These are phyloP conservation scores for Drosophila recens DNA, from an alignment of 2,888 invertebrate species.

Conservation along the genomic window DNA sequence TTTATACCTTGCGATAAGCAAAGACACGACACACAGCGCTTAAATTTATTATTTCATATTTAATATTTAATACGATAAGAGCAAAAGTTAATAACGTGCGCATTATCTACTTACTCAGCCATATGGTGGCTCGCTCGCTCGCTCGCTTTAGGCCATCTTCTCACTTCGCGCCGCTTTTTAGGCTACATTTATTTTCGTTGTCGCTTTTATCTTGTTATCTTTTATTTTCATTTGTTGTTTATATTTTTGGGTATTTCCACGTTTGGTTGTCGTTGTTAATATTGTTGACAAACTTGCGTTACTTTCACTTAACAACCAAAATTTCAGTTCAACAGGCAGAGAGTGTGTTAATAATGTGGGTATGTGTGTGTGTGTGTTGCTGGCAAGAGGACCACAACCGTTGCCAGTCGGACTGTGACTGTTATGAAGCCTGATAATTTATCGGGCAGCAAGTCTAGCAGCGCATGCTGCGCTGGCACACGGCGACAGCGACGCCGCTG, in stretches of 20 bases:
- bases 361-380: slow-evolving; percentile 9
- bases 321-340: slow-evolving; percentile 7
- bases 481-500: slow-evolving; percentile 36
- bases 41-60: slow-evolving; percentile 61
- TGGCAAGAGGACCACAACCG: slow-evolving; percentile 60
- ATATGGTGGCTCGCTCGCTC: slow-evolving; percentile 59
- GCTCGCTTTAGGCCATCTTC: slow-evolving; percentile 9
- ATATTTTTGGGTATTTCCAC: slow-evolving; percentile 1
- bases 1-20: slow-evolving; percentile 34
- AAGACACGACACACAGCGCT: slow-evolving; percentile 8
- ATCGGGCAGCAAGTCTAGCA: slow-evolving; percentile 83
- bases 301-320: slow-evolving; percentile 50
- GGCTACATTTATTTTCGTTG: slow-evolving; percentile 34
- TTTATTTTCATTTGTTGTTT: slow-evolving; percentile 1
- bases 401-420: slow-evolving; percentile 79
- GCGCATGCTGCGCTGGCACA: slow-evolving; percentile 58
- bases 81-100: slow-evolving; percentile 70
- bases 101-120: slow-evolving; percentile 72
- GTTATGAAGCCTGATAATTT: slow-evolving; percentile 82
- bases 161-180: slow-evolving; percentile 42
- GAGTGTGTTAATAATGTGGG: slow-evolving; percentile 11
- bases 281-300: slow-evolving; percentile 1
- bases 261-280: background rate
- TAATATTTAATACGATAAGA: slow-evolving; percentile 74
- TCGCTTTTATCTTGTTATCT: slow-evolving; percentile 10